Percentiles rank a stretch among this genome's conserved stretches.
Conservation (phyloP, 2,888 invertebrate genomes). For the Phengaris alcon region DNA sequence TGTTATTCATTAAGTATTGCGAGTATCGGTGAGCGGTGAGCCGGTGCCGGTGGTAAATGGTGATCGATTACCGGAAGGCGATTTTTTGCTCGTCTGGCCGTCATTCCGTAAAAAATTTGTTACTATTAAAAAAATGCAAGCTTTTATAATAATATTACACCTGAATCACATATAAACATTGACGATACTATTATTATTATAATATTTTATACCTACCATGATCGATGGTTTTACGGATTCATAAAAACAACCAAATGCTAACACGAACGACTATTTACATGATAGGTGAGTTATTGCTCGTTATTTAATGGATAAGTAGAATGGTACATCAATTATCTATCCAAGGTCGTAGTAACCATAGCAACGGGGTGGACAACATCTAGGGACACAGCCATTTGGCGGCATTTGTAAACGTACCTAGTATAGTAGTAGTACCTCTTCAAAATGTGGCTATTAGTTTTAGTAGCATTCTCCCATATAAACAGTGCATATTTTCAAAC, state of each 20-base stretch:
- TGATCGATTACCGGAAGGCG: too few relatives aligned
- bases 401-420: constrained; percentile 21
- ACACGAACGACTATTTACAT: constrained; percentile 7
- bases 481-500: constrained; percentile 71
- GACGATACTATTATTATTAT: not conserved
- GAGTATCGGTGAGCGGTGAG: too few relatives aligned
- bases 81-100: too few relatives aligned
- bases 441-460: constrained; percentile 40
- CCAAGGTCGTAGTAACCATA: constrained; percentile 1
- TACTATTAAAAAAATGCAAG: too few relatives aligned
- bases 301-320: constrained; percentile 50
- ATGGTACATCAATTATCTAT: constrained; percentile 50
- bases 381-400: constrained; percentile 38
- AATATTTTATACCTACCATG: not conserved
- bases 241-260: not conserved
- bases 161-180: not conserved
- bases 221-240: not conserved
- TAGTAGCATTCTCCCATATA: constrained; percentile 46
- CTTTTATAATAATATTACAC: too few relatives aligned
- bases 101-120: too few relatives aligned
- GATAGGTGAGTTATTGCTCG: constrained; percentile 29
- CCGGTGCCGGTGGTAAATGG: too few relatives aligned
- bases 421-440: constrained; percentile 1
- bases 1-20: too few relatives aligned
- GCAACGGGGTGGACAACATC: constrained; percentile 45